Evolutionary conservation across 2,797 vertebrate genomes (phyloP).

Genomic region (Macropus fuliginosus): DNA sequence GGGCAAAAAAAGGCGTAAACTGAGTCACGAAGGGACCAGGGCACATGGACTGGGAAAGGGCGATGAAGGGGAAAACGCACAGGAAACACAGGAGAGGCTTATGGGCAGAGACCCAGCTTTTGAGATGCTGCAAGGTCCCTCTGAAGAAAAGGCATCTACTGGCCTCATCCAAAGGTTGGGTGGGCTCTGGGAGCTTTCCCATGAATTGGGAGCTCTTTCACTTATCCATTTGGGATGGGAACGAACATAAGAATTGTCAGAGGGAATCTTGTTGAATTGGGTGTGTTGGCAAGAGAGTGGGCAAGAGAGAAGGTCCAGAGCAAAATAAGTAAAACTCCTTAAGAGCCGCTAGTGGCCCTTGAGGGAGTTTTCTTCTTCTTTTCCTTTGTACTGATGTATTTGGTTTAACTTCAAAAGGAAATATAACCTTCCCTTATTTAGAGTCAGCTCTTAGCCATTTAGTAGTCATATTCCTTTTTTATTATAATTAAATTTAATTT

Average conservation of each 20-base stretch:
- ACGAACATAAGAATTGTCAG: background rate
- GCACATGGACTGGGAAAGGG: background rate
- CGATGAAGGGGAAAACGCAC: background rate
- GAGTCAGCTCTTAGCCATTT: background rate
- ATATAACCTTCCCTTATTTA: no score
- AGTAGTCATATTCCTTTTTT: no score
- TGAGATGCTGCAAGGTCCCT: background rate
- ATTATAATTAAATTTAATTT: no score
- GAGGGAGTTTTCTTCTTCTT: no score
- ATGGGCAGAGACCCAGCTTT: no score
- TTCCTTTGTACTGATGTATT: background rate
- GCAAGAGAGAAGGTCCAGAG: background rate
- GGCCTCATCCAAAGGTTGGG: background rate
- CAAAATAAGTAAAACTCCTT: background rate
- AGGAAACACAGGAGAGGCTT: background rate
- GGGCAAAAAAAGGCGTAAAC: background rate
- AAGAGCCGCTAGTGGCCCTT: background rate
- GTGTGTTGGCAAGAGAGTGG: background rate
- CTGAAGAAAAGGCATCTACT: background rate
- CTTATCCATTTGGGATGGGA: no score
- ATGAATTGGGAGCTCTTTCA: no score
- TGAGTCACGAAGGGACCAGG: background rate
- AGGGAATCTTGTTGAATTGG: background rate
- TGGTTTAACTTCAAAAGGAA: background rate
- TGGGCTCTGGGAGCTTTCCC: background rate